Base-by-base conservation (phyloP, 2,113 vertebrate genomes). In the Lucifuga dentata region DNA sequence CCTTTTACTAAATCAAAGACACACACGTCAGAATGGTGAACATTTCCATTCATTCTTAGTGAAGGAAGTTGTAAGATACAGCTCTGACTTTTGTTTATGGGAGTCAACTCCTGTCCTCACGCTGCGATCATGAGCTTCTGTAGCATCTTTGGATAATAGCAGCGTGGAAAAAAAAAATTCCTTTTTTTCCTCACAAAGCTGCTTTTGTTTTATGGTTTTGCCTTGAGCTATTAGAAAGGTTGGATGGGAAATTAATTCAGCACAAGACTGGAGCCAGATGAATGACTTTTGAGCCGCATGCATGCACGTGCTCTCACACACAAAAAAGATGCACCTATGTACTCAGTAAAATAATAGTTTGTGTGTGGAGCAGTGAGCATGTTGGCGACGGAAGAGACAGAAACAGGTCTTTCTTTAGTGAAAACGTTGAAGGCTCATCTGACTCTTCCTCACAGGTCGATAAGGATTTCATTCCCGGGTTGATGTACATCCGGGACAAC, bases 401-500 rank as follows among this genome's bases (percentile, higher is more conserved):
- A n/a, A n/a, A n/a, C n/a, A n/a, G n/a, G n/a, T n/a, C n/a, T n/a
- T n/a, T n/a, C n/a, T n/a, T n/a, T n/a, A n/a, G 17, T 41, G n/a
- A 7, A 21, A 23, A 17, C 20, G 9, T 12, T 2, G 15, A 45
- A 1, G 0, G 3, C 1, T 35, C 3, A 41, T 76, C 29, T 35
- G 0, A 16, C 20, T 59, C 5, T 8, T 12, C 15, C 12, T 19
- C 2, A 1, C 85, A 99, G 98, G 97, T 99, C 29, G 98, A 99
- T 91, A 99, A 99, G 81, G 98, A 99, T 87, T 99, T 99, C 76
- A 99, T 99, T 89, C 98, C 98, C 11, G 97, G 98, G 6, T 92
- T 99, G 69, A 99, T 99, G 97, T 99, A 98, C 78, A 99, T 99
- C 86, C 93, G 98, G 33, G 98, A 98, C 90, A 98, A 97, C 0